Conservation (phyloP, 2,888 invertebrate species). For the Tenthredo livida region DNA sequence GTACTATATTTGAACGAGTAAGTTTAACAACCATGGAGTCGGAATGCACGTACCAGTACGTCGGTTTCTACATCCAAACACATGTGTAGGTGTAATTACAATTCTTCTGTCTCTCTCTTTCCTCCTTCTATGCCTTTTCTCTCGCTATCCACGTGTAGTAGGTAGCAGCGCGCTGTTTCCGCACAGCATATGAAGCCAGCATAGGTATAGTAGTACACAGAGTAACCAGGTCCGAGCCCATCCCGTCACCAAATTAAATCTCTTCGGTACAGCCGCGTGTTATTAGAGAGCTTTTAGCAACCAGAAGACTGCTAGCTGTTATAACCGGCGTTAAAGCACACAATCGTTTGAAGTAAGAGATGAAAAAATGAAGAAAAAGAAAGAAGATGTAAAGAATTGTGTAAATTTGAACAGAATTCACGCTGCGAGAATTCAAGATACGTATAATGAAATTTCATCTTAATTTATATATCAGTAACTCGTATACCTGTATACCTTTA, state of each 20-base stretch:
- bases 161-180: not conserved
- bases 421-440: not conserved
- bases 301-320: not conserved
- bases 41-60: not conserved
- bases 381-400: not conserved
- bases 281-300: constrained; percentile 61
- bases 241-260: constrained; percentile 71
- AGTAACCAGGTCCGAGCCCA: constrained; percentile 64
- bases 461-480: not conserved
- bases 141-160: not conserved
- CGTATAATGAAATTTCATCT: not conserved
- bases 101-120: constrained; percentile 41
- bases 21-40: not conserved
- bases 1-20: not conserved
- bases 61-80: not conserved
- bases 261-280: constrained; percentile 67
- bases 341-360: not conserved
- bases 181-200: not conserved
- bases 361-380: not conserved
- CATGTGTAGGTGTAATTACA: constrained; percentile 36
- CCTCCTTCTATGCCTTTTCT: not conserved
- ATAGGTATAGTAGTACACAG: too few species aligned
- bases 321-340: not conserved
- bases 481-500: not conserved
- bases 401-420: too few species aligned